Evolutionary conservation across 2,797 vertebrate species (phyloP), one percentile per base, ranked within the genome.

Genomic region (Simalia tracyae): DNA sequence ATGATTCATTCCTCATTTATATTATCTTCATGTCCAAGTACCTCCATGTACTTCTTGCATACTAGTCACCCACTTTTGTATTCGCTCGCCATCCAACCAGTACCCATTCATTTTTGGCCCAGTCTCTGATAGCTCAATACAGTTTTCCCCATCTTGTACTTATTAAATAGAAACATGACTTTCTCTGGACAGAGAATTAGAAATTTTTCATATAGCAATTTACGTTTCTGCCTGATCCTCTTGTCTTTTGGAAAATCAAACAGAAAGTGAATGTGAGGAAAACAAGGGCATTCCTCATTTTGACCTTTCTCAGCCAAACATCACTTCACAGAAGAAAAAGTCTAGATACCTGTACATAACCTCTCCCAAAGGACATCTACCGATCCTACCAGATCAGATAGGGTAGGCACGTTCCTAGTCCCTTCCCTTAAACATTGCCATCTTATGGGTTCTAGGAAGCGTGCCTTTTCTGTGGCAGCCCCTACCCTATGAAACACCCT

Each of bases 171-270:
- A 89, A 1, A 1, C 7, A 54, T 6, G 7, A 1, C 0, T 8
- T 63, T 59, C 89, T 10, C 15, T 11, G 10, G 56, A 1, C 1
- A 28, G 54, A 87, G 31, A 91, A 1, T 17, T 2, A 4, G 46
- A 6, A 57, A 31, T 90, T 87, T 22, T 60, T 0, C 28, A 42
- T 26, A 57, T 56, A 86, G 12, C 42, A 64, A 36, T 26, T 86
- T 60, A 88, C 10, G 7, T 0, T 0, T 57, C 8, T 0, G 0
- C 17, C 24, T 87, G 63, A 89, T 15, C 7, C 85, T 28, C 60
- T 86, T 92, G 17, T 66, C 50, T 87, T 93, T 59, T 36, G 86
- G 84, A 92, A 76, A 93, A 14, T 81, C 72, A 60, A 72, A 92
- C 0, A 0, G 89, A 68, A 93, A 92, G 57, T 42, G 46, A 66